Evolutionary conservation across 2,888 invertebrate genomes (phyloP).

Genomic region (Lacanobia oleracea): DNA sequence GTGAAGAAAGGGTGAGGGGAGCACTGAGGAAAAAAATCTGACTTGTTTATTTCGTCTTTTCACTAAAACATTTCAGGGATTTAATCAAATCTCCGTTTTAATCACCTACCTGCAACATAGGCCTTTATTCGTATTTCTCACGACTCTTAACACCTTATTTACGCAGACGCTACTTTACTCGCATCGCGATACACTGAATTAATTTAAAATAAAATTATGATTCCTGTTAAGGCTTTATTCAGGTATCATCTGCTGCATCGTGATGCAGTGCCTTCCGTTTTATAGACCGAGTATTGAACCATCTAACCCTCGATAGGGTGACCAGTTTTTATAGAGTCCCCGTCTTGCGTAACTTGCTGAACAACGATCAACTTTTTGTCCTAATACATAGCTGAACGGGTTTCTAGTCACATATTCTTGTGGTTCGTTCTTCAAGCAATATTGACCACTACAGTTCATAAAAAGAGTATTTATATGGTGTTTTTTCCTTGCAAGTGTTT

Average conservation of each 20-base stretch:
- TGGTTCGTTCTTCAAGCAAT: conserved; percentile 16
- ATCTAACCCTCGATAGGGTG: conserved; percentile 86
- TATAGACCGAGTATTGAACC: conserved; percentile 80
- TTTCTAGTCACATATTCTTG: conserved; percentile 68
- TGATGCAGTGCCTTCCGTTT: conserved; percentile 75
- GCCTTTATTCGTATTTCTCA: conserved; percentile 38
- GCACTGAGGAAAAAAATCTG: too few species aligned
- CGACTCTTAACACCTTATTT: conserved; percentile 38
- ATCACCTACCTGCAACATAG: too few species aligned
- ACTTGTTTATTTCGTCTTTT: too few species aligned
- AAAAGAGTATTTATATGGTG: not conserved
- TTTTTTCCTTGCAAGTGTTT: conserved; percentile 18
- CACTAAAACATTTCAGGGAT: too few species aligned
- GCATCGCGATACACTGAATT: conserved; percentile 41
- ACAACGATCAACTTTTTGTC: conserved; percentile 80
- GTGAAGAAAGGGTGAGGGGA: too few species aligned
- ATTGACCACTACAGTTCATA: conserved; percentile 24
- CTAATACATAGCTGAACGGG: conserved; percentile 76
- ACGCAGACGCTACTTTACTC: not conserved
- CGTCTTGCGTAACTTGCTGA: conserved; percentile 87
- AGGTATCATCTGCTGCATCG: conserved; percentile 47
- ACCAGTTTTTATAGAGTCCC: conserved; percentile 82
- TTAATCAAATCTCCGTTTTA: too few species aligned
- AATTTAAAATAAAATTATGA: conserved; percentile 49
- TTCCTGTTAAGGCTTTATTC: conserved; percentile 52